phyloP scores from a whole-genome alignment of 2,113 vertebrate genomes.

The Labrus mixtus region DNA sequence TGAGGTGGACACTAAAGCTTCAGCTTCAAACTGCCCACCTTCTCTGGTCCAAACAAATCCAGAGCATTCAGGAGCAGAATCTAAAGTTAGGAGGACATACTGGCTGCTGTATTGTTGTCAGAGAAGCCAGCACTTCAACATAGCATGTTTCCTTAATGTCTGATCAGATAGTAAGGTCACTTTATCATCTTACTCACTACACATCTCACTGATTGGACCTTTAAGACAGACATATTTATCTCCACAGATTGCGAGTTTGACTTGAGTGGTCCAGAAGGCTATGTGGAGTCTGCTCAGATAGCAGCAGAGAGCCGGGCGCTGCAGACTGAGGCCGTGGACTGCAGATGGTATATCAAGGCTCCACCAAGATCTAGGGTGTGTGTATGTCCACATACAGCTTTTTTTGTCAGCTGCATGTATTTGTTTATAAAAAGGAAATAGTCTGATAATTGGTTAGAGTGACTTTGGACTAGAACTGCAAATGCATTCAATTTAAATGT shows the following conservation, averaged over 20 bases:
- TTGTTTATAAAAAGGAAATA: not conserved
- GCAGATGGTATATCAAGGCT: slow-evolving; percentile 96
- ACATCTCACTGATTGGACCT: not conserved
- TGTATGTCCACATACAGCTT: not conserved
- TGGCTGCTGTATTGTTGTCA: no score
- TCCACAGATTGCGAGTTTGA: slow-evolving; percentile 96
- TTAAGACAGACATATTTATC: not conserved
- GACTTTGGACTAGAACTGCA: no score
- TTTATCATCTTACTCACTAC: no score
- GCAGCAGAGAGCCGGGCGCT: slow-evolving; percentile 88
- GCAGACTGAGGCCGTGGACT: slow-evolving; percentile 93
- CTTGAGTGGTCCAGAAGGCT: slow-evolving; percentile 93
- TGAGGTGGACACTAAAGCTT: no score
- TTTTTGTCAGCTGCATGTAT: not conserved
- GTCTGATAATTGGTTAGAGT: not conserved
- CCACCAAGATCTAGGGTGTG: slow-evolving; percentile 92
- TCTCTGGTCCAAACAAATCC: no score
- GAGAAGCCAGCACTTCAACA: no score
- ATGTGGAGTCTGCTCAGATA: slow-evolving; percentile 92
- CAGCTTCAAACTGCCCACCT: no score
- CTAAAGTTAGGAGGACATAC: no score
- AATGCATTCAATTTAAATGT: no score
- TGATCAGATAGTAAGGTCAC: no score
- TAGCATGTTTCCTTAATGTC: no score
- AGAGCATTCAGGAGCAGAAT: no score